phyloP scores from a whole-genome alignment of 2,888 invertebrate genomes.

The Melanargia galathea region DNA sequence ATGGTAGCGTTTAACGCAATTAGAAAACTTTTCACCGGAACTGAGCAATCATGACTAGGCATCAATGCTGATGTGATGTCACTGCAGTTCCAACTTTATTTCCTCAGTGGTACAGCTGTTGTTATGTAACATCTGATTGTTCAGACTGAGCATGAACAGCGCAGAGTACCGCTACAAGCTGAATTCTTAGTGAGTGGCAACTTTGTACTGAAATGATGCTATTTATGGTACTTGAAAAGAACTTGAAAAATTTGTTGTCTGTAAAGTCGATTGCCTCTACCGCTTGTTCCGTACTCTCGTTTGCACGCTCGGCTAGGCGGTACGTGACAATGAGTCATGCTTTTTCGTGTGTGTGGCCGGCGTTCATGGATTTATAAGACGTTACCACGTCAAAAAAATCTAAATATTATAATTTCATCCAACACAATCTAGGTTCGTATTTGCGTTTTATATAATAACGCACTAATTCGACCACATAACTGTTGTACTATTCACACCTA shows the following conservation, averaged over 20 bases:
- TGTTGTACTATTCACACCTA: too few species aligned
- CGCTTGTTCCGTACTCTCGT: too few species aligned
- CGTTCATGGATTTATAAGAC: too few species aligned
- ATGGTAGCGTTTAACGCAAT: conserved; percentile 22
- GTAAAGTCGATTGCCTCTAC: too few species aligned
- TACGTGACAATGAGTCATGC: too few species aligned
- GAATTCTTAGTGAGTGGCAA: not conserved
- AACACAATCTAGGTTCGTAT: too few species aligned
- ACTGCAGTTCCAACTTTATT: conserved; percentile 16
- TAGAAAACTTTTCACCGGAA: conserved; percentile 27
- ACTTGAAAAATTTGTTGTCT: not conserved
- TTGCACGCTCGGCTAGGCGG: too few species aligned
- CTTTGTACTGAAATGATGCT: conserved; percentile 1
- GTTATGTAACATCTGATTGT: not conserved
- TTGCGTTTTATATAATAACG: too few species aligned
- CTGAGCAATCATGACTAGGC: conserved; percentile 12
- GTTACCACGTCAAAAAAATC: too few species aligned
- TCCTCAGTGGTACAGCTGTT: not conserved
- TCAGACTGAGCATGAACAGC: not conserved
- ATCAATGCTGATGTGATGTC: not conserved
- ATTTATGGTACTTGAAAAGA: not conserved
- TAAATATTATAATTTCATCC: too few species aligned
- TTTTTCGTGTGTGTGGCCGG: too few species aligned
- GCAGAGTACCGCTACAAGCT: not conserved
- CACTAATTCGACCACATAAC: too few species aligned